Evolutionary conservation across 1,140 invertebrate genomes (phyloP).

Genomic region (Leptonema lineaticorne): DNA sequence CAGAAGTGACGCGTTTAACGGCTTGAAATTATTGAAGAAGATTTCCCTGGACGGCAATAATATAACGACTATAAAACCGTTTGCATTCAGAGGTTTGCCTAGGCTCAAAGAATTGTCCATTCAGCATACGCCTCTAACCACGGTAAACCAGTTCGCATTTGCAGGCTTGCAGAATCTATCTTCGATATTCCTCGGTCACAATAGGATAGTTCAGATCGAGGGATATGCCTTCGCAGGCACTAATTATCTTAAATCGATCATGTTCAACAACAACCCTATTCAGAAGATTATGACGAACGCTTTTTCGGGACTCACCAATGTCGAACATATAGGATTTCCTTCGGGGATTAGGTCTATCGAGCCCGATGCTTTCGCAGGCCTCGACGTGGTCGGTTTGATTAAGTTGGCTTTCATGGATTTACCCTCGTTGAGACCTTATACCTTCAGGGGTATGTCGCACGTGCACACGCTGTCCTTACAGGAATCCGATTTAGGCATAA

Average conservation of each 20-base stretch:
- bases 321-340: slow-evolving; percentile 72
- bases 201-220: slow-evolving; percentile 76
- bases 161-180: slow-evolving; percentile 79
- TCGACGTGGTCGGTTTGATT: slow-evolving; percentile 73
- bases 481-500: slow-evolving; percentile 75
- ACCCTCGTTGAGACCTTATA: slow-evolving; percentile 64
- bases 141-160: slow-evolving; percentile 76
- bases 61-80: slow-evolving; percentile 74
- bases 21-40: slow-evolving; percentile 68
- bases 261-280: slow-evolving; percentile 76
- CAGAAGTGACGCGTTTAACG: slow-evolving; percentile 75
- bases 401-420: slow-evolving; percentile 82
- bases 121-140: slow-evolving; percentile 74
- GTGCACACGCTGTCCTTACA: slow-evolving; percentile 73
- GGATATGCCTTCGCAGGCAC: slow-evolving; percentile 80
- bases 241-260: slow-evolving; percentile 72
- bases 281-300: slow-evolving; percentile 71
- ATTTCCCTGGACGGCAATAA: slow-evolving; percentile 79
- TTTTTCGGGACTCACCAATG: slow-evolving; percentile 77
- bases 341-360: slow-evolving; percentile 74
- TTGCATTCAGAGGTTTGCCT: slow-evolving; percentile 77
- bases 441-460: slow-evolving; percentile 73
- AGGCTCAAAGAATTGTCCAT: slow-evolving; percentile 75
- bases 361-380: slow-evolving; percentile 75
- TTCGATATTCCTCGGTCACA: slow-evolving; percentile 72